Base-by-base conservation (phyloP, 2,113 vertebrate species). In the Theristicus caerulescens region DNA sequence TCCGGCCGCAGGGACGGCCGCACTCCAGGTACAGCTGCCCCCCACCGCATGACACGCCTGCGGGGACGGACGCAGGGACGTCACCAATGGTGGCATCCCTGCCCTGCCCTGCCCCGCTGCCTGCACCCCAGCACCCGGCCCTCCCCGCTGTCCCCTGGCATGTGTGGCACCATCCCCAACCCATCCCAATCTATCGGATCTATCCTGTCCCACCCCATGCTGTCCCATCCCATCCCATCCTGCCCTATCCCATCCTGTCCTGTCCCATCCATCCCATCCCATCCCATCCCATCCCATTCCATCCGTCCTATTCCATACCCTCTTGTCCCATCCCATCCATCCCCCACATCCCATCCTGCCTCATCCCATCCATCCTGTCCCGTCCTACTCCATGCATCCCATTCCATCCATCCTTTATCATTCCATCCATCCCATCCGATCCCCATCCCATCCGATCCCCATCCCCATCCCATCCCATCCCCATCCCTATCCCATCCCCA, bases 11-110 rank as follows among this genome's bases (percentile, higher is more conserved):
- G 5, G 94, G 89, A 4, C 59, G 95, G 16, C 98, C 97, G 3
- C 99, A 99, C 81, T 99, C 99, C 85, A 95, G 98, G 95, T 99
- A 98, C 83, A 98, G 98, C 96, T 99, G 99, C 4, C 99, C 99
- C 10, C 98, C 98, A 0, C 98, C 92, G 72, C 99, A 99, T 36
- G 95, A 96, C 52, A 97, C 82, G 3, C 98, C 99, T 99, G 96
- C 5, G 19, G 44, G 20, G 54, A 67, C 3, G 34, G 76, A 59
- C 0, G 3, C 2, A 3, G 16, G 11, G 11, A 16, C 9, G 26
- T 38, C 46, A 51, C 25, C 7, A 11, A 3, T 5, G 8, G n/a
- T 4, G 18, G n/a, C 24, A 14, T 8, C 22, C 32, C 44, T 15
- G 55, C 46, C 59, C 52, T 29, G 52, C 31, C 55, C 55, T 12